A percentile compares a stretch with the other conserved stretches of the same genome.
Conservation (phyloP, 2,888 invertebrate species). For the Thecocarcelia acutangulata region DNA sequence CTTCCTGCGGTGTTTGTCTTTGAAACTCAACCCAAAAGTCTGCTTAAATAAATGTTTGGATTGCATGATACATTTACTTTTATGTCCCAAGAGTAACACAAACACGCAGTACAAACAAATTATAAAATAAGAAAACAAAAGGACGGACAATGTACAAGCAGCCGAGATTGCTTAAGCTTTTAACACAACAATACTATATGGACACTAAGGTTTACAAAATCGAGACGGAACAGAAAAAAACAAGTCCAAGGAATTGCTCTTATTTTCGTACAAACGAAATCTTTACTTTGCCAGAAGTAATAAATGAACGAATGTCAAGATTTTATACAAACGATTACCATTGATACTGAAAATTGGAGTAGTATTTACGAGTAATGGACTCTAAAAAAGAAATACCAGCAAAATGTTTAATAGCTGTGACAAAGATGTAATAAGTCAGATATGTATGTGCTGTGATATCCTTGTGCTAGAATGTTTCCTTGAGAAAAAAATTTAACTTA, state of each 20-base stretch:
- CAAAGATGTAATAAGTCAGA: constrained; percentile 1
- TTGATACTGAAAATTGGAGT: constrained; percentile 29
- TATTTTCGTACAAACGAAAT: background rate
- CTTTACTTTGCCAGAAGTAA: constrained; percentile 25
- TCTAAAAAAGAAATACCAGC: background rate
- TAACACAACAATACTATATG: constrained; percentile 26
- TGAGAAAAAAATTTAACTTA: too few species aligned
- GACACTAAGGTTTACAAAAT: constrained; percentile 10
- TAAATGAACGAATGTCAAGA: background rate
- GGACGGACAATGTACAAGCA: background rate
- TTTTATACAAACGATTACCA: too few species aligned
- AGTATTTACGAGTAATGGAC: constrained; percentile 19
- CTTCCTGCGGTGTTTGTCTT: background rate
- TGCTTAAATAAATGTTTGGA: constrained; percentile 47
- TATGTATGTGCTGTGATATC: too few species aligned
- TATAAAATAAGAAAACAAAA: background rate
- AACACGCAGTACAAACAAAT: constrained; percentile 12
- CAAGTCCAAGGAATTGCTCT: too few species aligned
- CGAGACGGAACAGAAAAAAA: constrained; percentile 13
- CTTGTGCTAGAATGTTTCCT: too few species aligned
- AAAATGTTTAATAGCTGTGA: constrained; percentile 1
- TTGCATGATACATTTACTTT: constrained; percentile 42
- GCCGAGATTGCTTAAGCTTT: constrained; percentile 39
- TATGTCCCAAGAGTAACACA: constrained; percentile 8
- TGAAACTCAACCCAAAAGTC: constrained; percentile 11